Percentiles rank a stretch among this genome's conserved stretches.
Conservation (phyloP, 2,113 vertebrate species). For the Zosterops lateralis region DNA sequence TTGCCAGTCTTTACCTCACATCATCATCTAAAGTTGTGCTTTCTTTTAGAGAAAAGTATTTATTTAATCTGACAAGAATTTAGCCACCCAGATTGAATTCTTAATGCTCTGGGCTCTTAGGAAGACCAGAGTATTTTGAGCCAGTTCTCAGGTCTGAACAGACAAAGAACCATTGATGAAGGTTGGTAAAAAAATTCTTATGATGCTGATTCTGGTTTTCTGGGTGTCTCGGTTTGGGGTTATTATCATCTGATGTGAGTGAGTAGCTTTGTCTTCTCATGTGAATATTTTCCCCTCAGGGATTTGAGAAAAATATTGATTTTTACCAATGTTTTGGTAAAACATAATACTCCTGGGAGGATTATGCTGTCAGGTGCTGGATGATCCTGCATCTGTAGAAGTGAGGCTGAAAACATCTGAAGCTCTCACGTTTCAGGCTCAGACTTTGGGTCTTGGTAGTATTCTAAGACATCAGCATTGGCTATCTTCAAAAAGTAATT, state of each 20-base stretch:
- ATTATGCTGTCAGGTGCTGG: background rate
- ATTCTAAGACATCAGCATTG: background rate
- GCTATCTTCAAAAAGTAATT: background rate
- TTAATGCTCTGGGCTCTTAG: background rate
- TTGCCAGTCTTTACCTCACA: background rate
- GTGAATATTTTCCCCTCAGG: background rate
- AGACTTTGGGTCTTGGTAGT: background rate
- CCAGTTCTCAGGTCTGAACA: background rate
- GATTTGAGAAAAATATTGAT: background rate
- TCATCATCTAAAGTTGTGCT: background rate
- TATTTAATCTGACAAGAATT: background rate
- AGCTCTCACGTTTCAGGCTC: background rate
- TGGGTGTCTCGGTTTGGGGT: rapidly evolving
- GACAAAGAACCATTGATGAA: background rate
- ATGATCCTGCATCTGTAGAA: background rate
- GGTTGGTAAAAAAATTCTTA: background rate
- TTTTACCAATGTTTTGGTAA: background rate
- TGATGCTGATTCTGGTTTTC: background rate
- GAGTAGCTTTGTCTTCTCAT: background rate
- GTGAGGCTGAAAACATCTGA: background rate
- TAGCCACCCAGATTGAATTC: background rate
- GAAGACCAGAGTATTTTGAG: background rate
- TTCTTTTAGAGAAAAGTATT: background rate
- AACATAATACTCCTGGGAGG: background rate
- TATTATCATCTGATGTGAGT: background rate